Conservation (phyloP, 1,140 invertebrate genomes). For the Leguminivora glycinivorella region DNA sequence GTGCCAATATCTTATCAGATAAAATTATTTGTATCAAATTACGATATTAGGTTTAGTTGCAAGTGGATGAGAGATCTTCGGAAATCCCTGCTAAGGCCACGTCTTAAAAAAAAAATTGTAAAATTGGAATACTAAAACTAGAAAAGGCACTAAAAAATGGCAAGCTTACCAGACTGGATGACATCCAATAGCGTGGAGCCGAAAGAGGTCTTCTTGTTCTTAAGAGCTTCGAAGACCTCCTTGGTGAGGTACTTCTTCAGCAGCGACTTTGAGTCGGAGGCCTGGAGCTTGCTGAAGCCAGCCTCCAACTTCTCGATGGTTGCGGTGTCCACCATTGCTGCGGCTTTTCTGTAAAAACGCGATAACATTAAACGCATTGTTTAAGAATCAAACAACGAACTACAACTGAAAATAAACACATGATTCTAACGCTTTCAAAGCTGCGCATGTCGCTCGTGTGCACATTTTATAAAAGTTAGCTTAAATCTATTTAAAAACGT, state of each 20-base stretch:
- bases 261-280: conserved; percentile 95
- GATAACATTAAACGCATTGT: conserved; percentile 37
- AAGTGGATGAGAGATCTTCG: not conserved
- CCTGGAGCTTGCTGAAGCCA: conserved; percentile 92
- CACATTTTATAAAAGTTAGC: conserved; percentile 60
- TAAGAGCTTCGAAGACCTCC: conserved; percentile 93
- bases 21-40: not conserved
- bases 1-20: not conserved
- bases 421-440: conserved; percentile 69
- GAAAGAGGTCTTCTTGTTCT: conserved; percentile 94
- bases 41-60: not conserved
- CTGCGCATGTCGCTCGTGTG: conserved; percentile 71
- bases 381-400: conserved; percentile 5
- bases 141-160: not conserved
- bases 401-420: conserved; percentile 30
- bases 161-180: conserved; percentile 89
- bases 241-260: conserved; percentile 96
- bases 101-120: not conserved
- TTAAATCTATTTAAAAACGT: conserved; percentile 14
- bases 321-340: conserved; percentile 92
- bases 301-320: conserved; percentile 93
- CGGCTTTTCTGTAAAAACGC: conserved; percentile 83
- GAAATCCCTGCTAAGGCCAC: not conserved
- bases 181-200: conserved; percentile 94
- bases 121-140: not conserved